A percentile compares a stretch with the other conserved stretches of the same genome.
Evolutionary conservation across 2,888 invertebrate genomes (phyloP).

Genomic region (Meganola albula): DNA sequence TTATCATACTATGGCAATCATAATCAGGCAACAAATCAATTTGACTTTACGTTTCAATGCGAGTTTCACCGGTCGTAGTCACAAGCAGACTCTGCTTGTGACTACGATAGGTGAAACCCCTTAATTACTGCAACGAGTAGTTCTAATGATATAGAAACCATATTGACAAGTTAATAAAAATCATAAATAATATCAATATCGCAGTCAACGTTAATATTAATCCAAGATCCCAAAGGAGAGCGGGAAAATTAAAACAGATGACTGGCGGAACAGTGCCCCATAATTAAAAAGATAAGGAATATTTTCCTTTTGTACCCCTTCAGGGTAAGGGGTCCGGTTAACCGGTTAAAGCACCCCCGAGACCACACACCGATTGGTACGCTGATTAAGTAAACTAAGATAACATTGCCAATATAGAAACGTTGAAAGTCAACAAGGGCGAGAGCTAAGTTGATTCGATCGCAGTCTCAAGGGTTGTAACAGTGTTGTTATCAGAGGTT

Average conservation of each 20-base stretch:
- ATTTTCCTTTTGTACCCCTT: slow-evolving; percentile 63
- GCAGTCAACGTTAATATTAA: neutral
- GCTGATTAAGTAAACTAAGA: slow-evolving; percentile 78
- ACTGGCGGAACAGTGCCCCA: slow-evolving; percentile 59
- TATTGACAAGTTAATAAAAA: too few species aligned
- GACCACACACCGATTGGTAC: slow-evolving; percentile 58
- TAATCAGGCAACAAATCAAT: too few species aligned
- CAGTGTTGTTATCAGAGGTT: slow-evolving; percentile 63
- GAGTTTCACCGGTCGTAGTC: too few species aligned
- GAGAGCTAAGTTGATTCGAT: slow-evolving; percentile 71
- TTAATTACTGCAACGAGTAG: too few species aligned
- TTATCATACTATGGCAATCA: too few species aligned
- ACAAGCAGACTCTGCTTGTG: too few species aligned
- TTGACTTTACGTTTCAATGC: too few species aligned
- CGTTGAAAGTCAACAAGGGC: slow-evolving; percentile 76
- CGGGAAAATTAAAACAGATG: slow-evolving; percentile 73
- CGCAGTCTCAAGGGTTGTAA: slow-evolving; percentile 67
- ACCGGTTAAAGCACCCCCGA: slow-evolving; percentile 66
- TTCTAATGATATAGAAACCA: too few species aligned
- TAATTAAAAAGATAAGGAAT: slow-evolving; percentile 78
- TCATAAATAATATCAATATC: too few species aligned
- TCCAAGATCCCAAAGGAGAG: slow-evolving; percentile 42
- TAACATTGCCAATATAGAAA: slow-evolving; percentile 67
- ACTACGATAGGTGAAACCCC: too few species aligned
- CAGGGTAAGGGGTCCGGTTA: slow-evolving; percentile 49